phyloP scores from a whole-genome alignment of 2,888 invertebrate genomes.

The Eristalis arbustorum region DNA sequence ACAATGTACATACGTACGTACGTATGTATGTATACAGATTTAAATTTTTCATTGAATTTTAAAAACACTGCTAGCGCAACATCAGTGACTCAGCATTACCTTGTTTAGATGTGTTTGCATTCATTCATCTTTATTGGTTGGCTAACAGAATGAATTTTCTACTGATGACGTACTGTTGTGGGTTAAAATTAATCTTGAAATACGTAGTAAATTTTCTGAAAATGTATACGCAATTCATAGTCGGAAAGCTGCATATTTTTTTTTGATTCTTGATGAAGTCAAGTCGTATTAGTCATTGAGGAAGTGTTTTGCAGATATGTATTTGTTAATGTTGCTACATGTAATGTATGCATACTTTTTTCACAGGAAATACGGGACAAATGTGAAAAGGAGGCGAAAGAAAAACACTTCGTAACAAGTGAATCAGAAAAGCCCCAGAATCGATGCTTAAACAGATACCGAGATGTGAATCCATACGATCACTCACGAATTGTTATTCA shows the following conservation, averaged over 20 bases:
- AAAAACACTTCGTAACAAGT: slow-evolving; percentile 81
- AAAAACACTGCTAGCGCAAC: slow-evolving; percentile 9
- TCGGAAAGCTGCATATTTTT: neutral
- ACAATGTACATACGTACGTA: too few relatives aligned
- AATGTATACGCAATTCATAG: neutral
- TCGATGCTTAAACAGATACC: slow-evolving; percentile 91
- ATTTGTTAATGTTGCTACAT: neutral
- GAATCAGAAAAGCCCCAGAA: slow-evolving; percentile 79
- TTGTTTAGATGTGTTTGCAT: neutral
- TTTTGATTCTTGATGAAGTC: neutral
- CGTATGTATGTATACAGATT: slow-evolving; percentile 1
- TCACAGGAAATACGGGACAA: slow-evolving; percentile 87
- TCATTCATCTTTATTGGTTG: neutral
- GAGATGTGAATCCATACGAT: slow-evolving; percentile 98
- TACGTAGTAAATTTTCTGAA: slow-evolving; percentile 14
- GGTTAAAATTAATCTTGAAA: neutral
- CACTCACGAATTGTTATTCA: slow-evolving; percentile 92
- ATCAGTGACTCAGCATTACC: slow-evolving; percentile 25
- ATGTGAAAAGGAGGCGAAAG: slow-evolving; percentile 83
- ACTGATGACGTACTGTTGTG: neutral
- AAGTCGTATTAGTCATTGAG: slow-evolving; percentile 6
- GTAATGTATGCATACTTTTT: neutral
- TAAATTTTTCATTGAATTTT: slow-evolving; percentile 48
- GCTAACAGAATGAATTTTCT: neutral
- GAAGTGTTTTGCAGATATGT: neutral